phyloP scores from a whole-genome alignment of 92 coral and sea anemone genomes.

The Epizoanthus ramosus region DNA sequence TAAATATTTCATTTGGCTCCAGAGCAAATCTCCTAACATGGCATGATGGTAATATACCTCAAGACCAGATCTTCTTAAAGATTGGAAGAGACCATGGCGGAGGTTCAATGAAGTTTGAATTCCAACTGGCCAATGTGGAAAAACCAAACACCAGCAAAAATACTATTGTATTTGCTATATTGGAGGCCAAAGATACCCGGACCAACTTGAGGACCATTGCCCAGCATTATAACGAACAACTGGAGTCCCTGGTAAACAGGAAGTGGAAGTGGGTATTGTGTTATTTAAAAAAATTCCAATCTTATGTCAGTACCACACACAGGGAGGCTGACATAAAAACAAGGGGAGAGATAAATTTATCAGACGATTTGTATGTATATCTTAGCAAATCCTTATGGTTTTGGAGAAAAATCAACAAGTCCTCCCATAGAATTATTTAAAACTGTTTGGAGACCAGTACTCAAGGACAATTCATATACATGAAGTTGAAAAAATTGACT shows the following conservation, averaged over 20 bases:
- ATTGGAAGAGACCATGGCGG: conserved; percentile 38
- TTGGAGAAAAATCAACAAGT: no score
- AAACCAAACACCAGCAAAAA: conserved; percentile 46
- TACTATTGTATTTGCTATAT: conserved; percentile 25
- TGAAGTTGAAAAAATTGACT: no score
- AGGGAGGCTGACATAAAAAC: no score
- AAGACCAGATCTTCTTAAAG: conserved; percentile 25
- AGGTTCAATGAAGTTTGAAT: conserved; percentile 45
- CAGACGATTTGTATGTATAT: no score
- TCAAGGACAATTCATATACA: no score
- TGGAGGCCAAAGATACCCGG: conserved; percentile 23
- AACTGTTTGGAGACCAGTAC: no score
- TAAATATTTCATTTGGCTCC: not conserved
- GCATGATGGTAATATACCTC: conserved; percentile 40
- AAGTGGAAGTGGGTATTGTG: no score
- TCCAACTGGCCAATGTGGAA: conserved; percentile 38
- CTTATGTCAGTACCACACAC: no score
- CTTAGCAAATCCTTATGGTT: no score
- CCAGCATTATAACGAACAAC: not conserved
- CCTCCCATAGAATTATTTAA: no score
- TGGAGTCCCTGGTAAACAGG: not conserved
- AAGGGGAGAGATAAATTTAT: no score
- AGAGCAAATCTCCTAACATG: conserved; percentile 29
- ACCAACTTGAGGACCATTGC: conserved; percentile 12
- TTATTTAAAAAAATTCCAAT: no score